Base-by-base conservation (phyloP, 2,888 invertebrate genomes). In the Onchidella celtica region DNA sequence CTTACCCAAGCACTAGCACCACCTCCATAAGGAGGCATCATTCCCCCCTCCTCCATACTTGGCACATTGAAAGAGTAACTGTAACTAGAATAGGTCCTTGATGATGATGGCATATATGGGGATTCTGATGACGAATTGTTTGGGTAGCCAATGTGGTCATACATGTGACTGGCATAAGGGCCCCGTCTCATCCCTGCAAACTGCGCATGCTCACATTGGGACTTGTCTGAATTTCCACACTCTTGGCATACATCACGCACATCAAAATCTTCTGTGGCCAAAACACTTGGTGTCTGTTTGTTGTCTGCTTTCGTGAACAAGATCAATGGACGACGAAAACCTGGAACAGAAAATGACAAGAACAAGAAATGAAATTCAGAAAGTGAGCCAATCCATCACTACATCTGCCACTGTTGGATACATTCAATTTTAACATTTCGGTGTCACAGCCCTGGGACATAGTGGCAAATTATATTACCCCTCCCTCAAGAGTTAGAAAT, bases 311-410 rank as follows among this genome's bases (percentile, higher is more conserved):
- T 92, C n/a, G 89, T 91, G 84, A 89, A 92, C 82, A 92, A 85
- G 74, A 89, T 88, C 36, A 92, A 84, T 3, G 92, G 91, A 6
- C 92, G 84, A 80, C 90, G 88, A 85, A 92, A 92, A 32, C 92
- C 92, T 92, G 87, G 0, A 85, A 84, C 47, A 74, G 24, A 82
- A 32, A 32, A 17, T 55, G 65, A n/a, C n/a, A n/a, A n/a, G n/a
- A n/a, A n/a, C 24, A 59, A 32, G 34, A 65, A 27, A 32, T 2
- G 4, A 3, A 66, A n/a, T 55, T 55, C 55, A 55, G n/a, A n/a
- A n/a, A n/a, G n/a, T n/a, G n/a, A n/a, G n/a, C n/a, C n/a, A n/a
- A n/a, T n/a, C n/a, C n/a, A n/a, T n/a, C n/a, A n/a, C n/a, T n/a
- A n/a, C n/a, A n/a, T n/a, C n/a, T n/a, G n/a, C n/a, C n/a, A n/a